Percentiles rank a stretch among this genome's conserved stretches.
Evolutionary conservation across 2,888 invertebrate genomes (phyloP).

Genomic region (Hipparchia sbordonii): DNA sequence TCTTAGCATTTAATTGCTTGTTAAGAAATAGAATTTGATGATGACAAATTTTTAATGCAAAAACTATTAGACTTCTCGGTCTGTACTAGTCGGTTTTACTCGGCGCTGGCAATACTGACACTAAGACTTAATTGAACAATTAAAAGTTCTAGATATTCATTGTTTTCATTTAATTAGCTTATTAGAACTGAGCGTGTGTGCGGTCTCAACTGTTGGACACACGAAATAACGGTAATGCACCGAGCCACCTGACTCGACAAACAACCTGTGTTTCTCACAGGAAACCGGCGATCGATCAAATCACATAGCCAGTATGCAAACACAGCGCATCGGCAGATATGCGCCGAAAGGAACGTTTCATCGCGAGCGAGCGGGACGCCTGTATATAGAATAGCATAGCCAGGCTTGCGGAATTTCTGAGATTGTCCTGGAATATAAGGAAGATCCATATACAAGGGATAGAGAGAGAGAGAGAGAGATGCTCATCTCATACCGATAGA

Average conservation of each 20-base stretch:
- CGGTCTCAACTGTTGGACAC: conserved; percentile 51
- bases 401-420: neutral
- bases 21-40: too few relatives aligned
- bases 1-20: too few relatives aligned
- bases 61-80: too few relatives aligned
- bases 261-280: conserved; percentile 76
- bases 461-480: too few relatives aligned
- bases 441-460: too few relatives aligned
- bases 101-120: too few relatives aligned
- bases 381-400: conserved; percentile 45
- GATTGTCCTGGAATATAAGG: neutral
- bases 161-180: conserved; percentile 24
- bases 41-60: too few relatives aligned
- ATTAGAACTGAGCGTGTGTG: conserved; percentile 48
- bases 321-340: conserved; percentile 65
- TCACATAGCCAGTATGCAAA: conserved; percentile 73
- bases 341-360: conserved; percentile 56
- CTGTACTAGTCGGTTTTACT: too few relatives aligned
- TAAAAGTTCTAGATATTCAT: neutral
- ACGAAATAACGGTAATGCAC: conserved; percentile 67
- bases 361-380: conserved; percentile 58
- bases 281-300: conserved; percentile 75
- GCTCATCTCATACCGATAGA: too few relatives aligned
- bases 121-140: neutral
- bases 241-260: conserved; percentile 69